Conservation (phyloP, 2,797 vertebrate genomes). For the Bovichtus variegatus region DNA sequence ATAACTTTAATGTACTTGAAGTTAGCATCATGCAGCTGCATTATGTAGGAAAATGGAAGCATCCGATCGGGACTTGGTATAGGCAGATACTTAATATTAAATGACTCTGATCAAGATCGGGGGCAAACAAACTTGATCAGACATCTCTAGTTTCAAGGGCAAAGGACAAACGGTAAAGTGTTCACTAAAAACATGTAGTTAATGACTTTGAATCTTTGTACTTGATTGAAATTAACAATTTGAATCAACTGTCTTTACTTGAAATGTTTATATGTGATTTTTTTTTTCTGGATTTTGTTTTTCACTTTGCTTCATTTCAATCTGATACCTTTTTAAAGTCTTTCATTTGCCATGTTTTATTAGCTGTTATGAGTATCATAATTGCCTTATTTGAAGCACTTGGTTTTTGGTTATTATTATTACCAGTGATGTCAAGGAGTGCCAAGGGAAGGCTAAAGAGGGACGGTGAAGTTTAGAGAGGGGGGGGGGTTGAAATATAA, state of each 20-base stretch:
- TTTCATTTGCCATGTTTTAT: background rate
- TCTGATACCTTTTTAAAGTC: background rate
- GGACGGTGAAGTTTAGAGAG: conserved; percentile 26
- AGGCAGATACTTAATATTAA: too few relatives aligned
- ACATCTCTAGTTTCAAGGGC: too few relatives aligned
- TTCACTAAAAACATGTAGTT: too few relatives aligned
- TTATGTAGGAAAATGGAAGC: too few relatives aligned
- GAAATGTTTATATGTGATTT: background rate
- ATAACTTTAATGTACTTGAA: too few relatives aligned
- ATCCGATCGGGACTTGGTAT: too few relatives aligned
- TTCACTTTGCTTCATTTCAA: background rate
- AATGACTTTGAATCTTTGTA: too few relatives aligned
- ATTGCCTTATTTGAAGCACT: background rate
- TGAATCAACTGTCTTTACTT: background rate
- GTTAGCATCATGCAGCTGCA: too few relatives aligned
- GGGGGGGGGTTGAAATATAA: conserved; percentile 51
- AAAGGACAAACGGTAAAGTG: background rate
- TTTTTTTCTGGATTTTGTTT: background rate
- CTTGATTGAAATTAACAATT: background rate
- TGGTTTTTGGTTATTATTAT: conserved; percentile 27
- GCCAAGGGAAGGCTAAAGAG: conserved; percentile 42
- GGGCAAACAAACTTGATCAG: too few relatives aligned
- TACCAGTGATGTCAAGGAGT: conserved; percentile 38
- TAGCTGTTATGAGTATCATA: background rate
- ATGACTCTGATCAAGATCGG: too few relatives aligned